phyloP scores from a whole-genome alignment of 2,113 vertebrate species.

The rat (Rattus norvegicus) region GRCr8 NC_086035.1:40237001-40237500 shows the following conservation, averaged over 20 bases:
- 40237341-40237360: slow-evolving; percentile 41
- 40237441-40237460: background rate
- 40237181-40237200: slow-evolving; percentile 62
- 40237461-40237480: background rate
- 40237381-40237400: slow-evolving; percentile 24
- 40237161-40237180: slow-evolving; percentile 31
- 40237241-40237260: slow-evolving; percentile 53
- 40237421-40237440: background rate
- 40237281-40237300: background rate
- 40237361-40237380: background rate
- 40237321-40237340: slow-evolving; percentile 36
- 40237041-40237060: background rate
- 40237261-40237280: slow-evolving; percentile 53
- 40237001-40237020: slow-evolving; percentile 52
- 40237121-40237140: slow-evolving; percentile 55
- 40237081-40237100: slow-evolving; percentile 64
- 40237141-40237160: slow-evolving; percentile 62
- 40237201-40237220: slow-evolving; percentile 64
- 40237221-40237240: slow-evolving; percentile 42
- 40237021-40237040: background rate
- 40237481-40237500: background rate
- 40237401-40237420: background rate
- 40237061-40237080: slow-evolving; percentile 60
- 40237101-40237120: slow-evolving; percentile 45
- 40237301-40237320: slow-evolving; percentile 21